Evolutionary conservation across 2,888 invertebrate species (phyloP).

Genomic region (Caenorhabditis doughertyi): DNA sequence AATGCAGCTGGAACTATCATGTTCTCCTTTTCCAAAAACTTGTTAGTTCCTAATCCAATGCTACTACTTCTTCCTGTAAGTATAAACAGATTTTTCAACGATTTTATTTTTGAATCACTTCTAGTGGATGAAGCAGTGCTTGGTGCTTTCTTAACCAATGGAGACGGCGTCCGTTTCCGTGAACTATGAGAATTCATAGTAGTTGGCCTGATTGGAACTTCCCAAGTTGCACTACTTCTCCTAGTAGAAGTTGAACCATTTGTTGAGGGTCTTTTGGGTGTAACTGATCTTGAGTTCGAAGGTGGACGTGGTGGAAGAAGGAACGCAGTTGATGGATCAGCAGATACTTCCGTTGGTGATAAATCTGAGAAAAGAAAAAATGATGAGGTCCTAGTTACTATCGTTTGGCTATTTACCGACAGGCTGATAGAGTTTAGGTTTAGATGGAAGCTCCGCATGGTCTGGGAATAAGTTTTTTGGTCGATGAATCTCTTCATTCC

Average conservation of each 20-base stretch:
- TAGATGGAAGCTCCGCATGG: conserved; percentile 14
- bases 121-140: conserved; percentile 38
- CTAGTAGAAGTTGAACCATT: conserved; percentile 41
- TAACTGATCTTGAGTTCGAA: conserved; percentile 10
- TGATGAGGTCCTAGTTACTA: not conserved
- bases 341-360: conserved; percentile 62
- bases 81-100: not conserved
- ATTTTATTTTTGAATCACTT: not conserved
- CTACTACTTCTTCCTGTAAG: conserved; percentile 52
- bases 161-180: conserved; percentile 42
- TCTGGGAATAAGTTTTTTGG: conserved; percentile 63
- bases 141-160: conserved; percentile 8
- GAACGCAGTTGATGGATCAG: conserved; percentile 54
- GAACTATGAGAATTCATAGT: conserved; percentile 41
- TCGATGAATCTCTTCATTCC: conserved; percentile 59
- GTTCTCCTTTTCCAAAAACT: conserved; percentile 75
- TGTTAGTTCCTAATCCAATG: conserved; percentile 59
- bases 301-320: conserved; percentile 63
- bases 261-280: conserved; percentile 40
- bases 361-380: conserved; percentile 54
- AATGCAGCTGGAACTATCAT: conserved; percentile 75
- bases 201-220: conserved; percentile 41
- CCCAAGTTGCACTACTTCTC: conserved; percentile 39
- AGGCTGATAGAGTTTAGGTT: conserved; percentile 68
- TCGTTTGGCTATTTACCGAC: conserved; percentile 34